phyloP scores from a whole-genome alignment of 2,113 vertebrate species.

The Syngnathus typhle region DNA sequence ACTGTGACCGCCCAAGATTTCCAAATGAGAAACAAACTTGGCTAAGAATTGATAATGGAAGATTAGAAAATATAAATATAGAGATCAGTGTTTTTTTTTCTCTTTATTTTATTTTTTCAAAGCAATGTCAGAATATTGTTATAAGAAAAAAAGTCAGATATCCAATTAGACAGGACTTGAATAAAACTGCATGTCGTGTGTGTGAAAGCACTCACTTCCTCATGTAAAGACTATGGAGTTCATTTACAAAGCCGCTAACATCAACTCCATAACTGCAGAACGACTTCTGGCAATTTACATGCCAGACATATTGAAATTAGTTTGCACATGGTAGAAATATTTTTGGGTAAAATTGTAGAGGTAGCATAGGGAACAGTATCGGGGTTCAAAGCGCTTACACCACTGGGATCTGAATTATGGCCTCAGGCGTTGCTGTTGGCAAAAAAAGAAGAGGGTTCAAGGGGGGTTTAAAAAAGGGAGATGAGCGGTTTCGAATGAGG shows the following conservation, averaged over 20 bases:
- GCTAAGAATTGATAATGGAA: not conserved
- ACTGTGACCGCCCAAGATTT: not conserved
- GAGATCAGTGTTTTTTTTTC: not conserved
- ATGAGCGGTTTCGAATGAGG: constrained; percentile 19
- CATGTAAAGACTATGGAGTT: no score
- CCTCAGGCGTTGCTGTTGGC: constrained; percentile 57
- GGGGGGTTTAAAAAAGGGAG: constrained; percentile 41
- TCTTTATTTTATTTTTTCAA: not conserved
- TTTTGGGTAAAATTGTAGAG: constrained; percentile 7
- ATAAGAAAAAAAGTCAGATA: not conserved
- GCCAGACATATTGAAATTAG: constrained; percentile 18
- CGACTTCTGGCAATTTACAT: constrained; percentile 1
- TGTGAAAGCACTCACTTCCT: not conserved
- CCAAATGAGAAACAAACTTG: not conserved
- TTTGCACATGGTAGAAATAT: constrained; percentile 19
- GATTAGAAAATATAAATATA: not conserved
- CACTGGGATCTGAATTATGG: constrained; percentile 51
- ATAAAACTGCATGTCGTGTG: not conserved
- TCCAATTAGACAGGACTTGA: not conserved
- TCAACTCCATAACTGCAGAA: no score
- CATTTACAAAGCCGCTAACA: no score
- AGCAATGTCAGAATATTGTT: not conserved
- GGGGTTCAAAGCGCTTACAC: constrained; percentile 45
- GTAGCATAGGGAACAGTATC: constrained; percentile 21
- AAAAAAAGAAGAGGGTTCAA: constrained; percentile 64